Conservation (phyloP, 2,888 invertebrate genomes). For the Pristionchus arcanus region DNA sequence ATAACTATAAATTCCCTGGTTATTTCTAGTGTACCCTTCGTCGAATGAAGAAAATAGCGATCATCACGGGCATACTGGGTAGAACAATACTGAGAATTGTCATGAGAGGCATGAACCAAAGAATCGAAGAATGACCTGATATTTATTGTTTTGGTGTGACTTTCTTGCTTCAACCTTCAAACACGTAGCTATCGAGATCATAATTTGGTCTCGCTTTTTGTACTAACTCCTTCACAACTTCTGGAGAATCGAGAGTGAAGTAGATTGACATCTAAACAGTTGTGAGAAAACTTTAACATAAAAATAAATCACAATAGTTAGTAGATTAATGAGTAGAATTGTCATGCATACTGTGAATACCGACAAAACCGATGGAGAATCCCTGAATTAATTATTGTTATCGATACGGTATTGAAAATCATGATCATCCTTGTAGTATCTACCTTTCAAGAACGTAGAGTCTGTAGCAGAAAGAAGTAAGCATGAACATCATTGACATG, state of each 20-base stretch:
- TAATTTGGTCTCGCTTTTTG: slow-evolving; percentile 22
- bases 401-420: no score
- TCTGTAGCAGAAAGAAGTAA: background rate
- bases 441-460: slow-evolving; percentile 18
- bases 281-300: no score
- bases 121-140: slow-evolving; percentile 27
- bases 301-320: background rate
- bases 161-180: background rate
- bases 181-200: slow-evolving; percentile 30
- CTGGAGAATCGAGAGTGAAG: slow-evolving; percentile 30
- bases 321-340: background rate
- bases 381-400: background rate
- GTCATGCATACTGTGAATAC: background rate
- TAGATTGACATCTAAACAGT: background rate
- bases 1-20: background rate
- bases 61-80: slow-evolving; percentile 6
- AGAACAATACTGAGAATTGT: slow-evolving; percentile 23
- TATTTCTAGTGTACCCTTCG: background rate
- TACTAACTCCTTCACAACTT: background rate
- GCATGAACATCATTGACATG: background rate
- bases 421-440: no score
- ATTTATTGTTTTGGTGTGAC: background rate
- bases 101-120: slow-evolving; percentile 47
- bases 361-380: background rate
- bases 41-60: slow-evolving; percentile 8